These are phyloP conservation scores for Camptogramma bilineatum DNA, from an alignment of 2,888 invertebrate genomes.

Conservation along the genomic window DNA sequence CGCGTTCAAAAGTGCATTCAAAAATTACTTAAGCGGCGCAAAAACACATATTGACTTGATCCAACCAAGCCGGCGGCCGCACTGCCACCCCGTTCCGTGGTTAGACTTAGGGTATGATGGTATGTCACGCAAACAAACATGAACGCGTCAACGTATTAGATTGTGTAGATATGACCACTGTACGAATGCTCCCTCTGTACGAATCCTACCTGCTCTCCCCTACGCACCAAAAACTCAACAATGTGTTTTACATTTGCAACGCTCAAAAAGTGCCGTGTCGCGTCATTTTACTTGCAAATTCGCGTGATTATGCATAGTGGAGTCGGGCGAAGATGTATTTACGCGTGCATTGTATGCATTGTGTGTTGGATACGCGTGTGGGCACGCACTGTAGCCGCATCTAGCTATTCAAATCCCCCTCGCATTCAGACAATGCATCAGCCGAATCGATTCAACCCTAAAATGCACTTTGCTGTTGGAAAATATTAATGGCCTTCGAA, in stretches of 20 bases:
- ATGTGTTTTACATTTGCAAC: conserved; percentile 72
- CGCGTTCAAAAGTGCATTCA: too few species aligned
- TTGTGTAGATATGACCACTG: too few species aligned
- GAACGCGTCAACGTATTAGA: too few species aligned
- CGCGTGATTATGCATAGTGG: conserved; percentile 76
- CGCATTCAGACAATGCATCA: conserved; percentile 55
- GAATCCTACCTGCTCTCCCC: too few species aligned
- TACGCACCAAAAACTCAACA: conserved; percentile 58
- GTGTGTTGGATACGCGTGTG: conserved; percentile 69
- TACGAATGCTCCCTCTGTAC: too few species aligned
- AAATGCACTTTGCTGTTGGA: conserved; percentile 57
- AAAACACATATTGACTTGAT: too few species aligned
- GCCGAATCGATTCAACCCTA: conserved; percentile 64
- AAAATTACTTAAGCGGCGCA: too few species aligned
- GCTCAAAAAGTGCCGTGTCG: conserved; percentile 74
- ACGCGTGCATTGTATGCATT: conserved; percentile 77
- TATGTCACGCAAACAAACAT: too few species aligned
- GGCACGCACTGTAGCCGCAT: conserved; percentile 56
- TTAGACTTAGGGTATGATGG: too few species aligned
- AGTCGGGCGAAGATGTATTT: conserved; percentile 75
- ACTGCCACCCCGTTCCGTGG: too few species aligned
- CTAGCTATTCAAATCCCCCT: conserved; percentile 51
- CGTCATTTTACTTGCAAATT: conserved; percentile 82
- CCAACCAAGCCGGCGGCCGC: too few species aligned
- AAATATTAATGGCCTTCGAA: conserved; percentile 59